Conservation (phyloP, 2,113 vertebrate genomes). For the Stomatorhinus ivindoensis region DNA sequence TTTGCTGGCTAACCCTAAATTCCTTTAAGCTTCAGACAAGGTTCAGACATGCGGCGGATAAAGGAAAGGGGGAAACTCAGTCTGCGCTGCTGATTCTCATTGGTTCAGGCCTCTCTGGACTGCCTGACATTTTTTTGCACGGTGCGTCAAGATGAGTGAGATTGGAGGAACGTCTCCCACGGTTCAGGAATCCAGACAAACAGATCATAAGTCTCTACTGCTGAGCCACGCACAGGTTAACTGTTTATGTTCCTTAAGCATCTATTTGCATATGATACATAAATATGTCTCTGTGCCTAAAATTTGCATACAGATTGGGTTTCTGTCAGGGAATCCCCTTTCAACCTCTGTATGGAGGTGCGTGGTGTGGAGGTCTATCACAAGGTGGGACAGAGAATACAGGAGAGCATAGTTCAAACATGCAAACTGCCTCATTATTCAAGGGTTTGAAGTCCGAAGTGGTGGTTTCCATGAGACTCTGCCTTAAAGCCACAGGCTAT, state of each 20-base stretch:
- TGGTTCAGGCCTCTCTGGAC: not conserved
- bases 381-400: not conserved
- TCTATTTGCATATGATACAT: not conserved
- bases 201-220: not conserved
- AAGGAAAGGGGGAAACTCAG: not conserved
- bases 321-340: not conserved
- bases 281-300: not conserved
- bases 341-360: not conserved
- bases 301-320: not conserved
- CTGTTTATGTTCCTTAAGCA: not conserved
- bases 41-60: not conserved
- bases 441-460: not conserved
- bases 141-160: not conserved
- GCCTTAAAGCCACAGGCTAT: not conserved
- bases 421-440: not conserved
- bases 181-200: not conserved
- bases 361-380: not conserved
- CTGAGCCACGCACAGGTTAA: not conserved
- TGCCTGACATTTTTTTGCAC: not conserved
- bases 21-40: no score
- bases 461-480: not conserved
- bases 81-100: not conserved
- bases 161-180: not conserved
- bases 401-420: not conserved
- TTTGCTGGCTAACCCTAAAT: not conserved